Percentiles rank a stretch among this genome's conserved stretches.
Evolutionary conservation across 2,888 invertebrate genomes (phyloP).

Genomic region (Chromoteleia sp.): DNA sequence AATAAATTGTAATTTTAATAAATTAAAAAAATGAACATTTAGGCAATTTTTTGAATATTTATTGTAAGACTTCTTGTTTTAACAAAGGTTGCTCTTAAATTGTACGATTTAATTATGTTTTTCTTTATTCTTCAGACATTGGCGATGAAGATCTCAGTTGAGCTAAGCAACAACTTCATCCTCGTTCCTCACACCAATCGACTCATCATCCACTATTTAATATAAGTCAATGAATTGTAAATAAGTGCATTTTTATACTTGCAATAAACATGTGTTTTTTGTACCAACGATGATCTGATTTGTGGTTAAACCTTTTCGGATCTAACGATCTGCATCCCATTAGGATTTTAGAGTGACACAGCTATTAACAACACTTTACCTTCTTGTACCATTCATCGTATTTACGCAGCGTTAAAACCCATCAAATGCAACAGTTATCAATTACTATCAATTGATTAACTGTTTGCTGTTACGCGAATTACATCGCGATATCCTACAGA

Average conservation of each 20-base stretch:
- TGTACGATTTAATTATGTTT: neutral
- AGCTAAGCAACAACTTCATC: constrained; percentile 12
- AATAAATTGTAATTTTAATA: too few species aligned
- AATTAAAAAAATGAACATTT: too few species aligned
- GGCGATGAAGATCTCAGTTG: constrained; percentile 27
- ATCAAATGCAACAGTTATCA: constrained; percentile 51
- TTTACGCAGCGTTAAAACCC: constrained; percentile 17
- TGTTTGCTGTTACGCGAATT: constrained; percentile 28
- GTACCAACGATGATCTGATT: constrained; percentile 16
- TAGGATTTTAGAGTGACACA: too few species aligned
- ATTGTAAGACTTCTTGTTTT: too few species aligned
- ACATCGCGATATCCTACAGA: constrained; percentile 19
- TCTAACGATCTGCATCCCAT: too few species aligned
- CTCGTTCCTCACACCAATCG: constrained; percentile 32
- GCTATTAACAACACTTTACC: constrained; percentile 19
- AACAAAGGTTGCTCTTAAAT: too few species aligned
- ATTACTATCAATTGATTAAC: constrained; percentile 46
- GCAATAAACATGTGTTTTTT: constrained; percentile 49
- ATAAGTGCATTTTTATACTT: constrained; percentile 48
- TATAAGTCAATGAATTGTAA: constrained; percentile 56
- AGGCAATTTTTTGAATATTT: too few species aligned
- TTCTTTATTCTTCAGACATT: constrained; percentile 24
- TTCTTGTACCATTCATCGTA: constrained; percentile 4
- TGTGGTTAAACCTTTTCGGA: neutral
- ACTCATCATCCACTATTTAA: constrained; percentile 51